Conservation (phyloP, 92 coral and sea anemone genomes). For the Heliopora coerulea region DNA sequence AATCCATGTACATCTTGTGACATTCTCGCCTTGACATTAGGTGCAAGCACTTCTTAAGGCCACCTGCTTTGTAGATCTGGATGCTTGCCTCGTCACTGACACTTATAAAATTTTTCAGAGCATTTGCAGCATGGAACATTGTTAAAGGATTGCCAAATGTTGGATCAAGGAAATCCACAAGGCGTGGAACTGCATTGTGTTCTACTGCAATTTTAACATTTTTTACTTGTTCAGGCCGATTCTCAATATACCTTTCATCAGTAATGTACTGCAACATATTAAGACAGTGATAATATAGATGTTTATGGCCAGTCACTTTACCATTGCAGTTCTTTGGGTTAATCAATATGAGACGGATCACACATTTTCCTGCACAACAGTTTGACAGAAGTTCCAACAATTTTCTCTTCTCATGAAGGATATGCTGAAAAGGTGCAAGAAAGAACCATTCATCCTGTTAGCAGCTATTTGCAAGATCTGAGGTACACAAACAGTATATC, state of each 20-base stretch:
- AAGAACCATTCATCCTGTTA: too few relatives aligned
- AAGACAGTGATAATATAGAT: conserved; percentile 18
- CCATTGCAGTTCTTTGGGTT: background rate
- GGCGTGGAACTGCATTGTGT: conserved; percentile 1
- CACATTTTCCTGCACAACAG: conserved; percentile 22
- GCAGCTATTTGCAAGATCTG: too few relatives aligned
- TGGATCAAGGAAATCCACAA: conserved; percentile 29
- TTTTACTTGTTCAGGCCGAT: conserved; percentile 1
- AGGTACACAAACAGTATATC: too few relatives aligned
- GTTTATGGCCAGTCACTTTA: background rate
- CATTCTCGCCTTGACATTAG: conserved; percentile 19
- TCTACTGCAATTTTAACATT: conserved; percentile 11
- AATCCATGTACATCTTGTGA: conserved; percentile 19
- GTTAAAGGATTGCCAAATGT: background rate
- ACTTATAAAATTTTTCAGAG: conserved; percentile 17
- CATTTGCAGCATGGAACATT: conserved; percentile 9
- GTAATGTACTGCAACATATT: conserved; percentile 23
- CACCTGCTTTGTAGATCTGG: conserved; percentile 1
- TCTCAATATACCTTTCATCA: conserved; percentile 3
- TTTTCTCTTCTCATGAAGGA: background rate
- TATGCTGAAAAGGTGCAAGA: background rate
- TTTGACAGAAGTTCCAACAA: background rate
- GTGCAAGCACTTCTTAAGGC: conserved; percentile 19
- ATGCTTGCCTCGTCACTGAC: background rate
- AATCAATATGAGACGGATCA: conserved; percentile 12